Conservation (phyloP, 2,888 invertebrate genomes). For the Branchipolynoe longqiensis region DNA sequence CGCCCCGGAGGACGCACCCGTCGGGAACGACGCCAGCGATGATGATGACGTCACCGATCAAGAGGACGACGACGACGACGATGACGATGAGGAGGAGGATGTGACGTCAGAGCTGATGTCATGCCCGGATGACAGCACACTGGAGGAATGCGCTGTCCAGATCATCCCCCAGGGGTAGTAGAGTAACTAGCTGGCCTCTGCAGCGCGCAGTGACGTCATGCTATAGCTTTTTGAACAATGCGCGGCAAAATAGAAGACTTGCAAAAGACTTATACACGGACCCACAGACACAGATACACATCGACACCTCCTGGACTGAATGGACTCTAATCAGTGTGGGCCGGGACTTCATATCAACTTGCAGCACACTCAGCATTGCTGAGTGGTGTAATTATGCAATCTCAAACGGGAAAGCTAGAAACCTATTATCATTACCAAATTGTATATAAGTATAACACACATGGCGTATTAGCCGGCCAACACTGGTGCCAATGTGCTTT, state of each 20-base stretch:
- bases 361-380: neutral
- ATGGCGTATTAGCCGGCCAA: neutral
- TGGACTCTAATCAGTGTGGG: neutral
- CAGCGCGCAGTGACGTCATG: too few relatives aligned
- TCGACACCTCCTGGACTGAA: constrained; percentile 6
- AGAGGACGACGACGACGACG: constrained; percentile 8
- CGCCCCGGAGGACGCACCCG: neutral
- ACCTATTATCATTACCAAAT: constrained; percentile 32
- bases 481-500: constrained; percentile 31
- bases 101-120: constrained; percentile 20
- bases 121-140: neutral
- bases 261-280: constrained; percentile 33
- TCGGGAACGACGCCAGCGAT: neutral
- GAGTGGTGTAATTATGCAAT: constrained; percentile 20
- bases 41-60: neutral
- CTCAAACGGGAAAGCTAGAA: constrained; percentile 33
- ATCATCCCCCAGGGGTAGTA: constrained; percentile 43
- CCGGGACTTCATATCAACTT: constrained; percentile 32
- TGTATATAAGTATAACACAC: neutral
- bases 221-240: constrained; percentile 19
- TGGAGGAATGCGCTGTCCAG: constrained; percentile 29
- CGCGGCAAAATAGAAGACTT: constrained; percentile 6
- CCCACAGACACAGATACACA: constrained; percentile 5
- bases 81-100: neutral
- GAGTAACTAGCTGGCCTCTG: neutral